Base-by-base conservation (phyloP, 1,140 invertebrate species). In the Orius insidiosus region DNA sequence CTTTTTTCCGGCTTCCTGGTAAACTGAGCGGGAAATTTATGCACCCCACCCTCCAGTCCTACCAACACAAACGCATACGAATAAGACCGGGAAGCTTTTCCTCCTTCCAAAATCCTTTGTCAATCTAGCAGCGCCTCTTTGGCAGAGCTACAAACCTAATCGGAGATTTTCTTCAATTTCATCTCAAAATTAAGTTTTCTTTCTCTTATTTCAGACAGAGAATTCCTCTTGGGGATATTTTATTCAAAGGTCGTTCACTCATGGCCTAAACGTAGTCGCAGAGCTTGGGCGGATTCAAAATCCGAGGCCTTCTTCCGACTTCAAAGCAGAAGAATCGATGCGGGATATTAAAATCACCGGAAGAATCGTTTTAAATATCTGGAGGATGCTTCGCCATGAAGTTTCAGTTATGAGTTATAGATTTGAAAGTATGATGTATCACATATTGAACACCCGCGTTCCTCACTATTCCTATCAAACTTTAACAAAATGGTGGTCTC, bases 151-250 rank as follows among this genome's bases (percentile, higher is more conserved):
- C n/a, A n/a, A n/a, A n/a, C n/a, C n/a, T n/a, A n/a, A n/a, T n/a
- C n/a, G n/a, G n/a, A n/a, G n/a, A n/a, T n/a, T n/a, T n/a, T n/a
- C n/a, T n/a, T n/a, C n/a, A n/a, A n/a, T n/a, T n/a, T n/a, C n/a
- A n/a, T n/a, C n/a, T n/a, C n/a, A n/a, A n/a, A n/a, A n/a, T n/a
- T n/a, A n/a, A n/a, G n/a, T 50, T 51, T 9, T 47, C n/a, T n/a
- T n/a, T n/a, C n/a, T n/a, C n/a, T n/a, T n/a, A n/a, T n/a, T n/a
- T n/a, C n/a, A 68, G 72, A 76, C 93, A 43, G 84, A 95, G 66
- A 80, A 80, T 67, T 65, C 78, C 15, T 98, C 94, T 1, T 98
- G 92, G 93, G 94, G 93, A 8, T 98, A 90, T 57, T 54, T 98
- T 1, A 69, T 94, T 33, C 78, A 95, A 54, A 66, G 95, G 59